Evolutionary conservation across 2,113 vertebrate genomes (phyloP), one percentile per base, ranked within the genome.

Genomic region (Sebastes fasciatus): DNA sequence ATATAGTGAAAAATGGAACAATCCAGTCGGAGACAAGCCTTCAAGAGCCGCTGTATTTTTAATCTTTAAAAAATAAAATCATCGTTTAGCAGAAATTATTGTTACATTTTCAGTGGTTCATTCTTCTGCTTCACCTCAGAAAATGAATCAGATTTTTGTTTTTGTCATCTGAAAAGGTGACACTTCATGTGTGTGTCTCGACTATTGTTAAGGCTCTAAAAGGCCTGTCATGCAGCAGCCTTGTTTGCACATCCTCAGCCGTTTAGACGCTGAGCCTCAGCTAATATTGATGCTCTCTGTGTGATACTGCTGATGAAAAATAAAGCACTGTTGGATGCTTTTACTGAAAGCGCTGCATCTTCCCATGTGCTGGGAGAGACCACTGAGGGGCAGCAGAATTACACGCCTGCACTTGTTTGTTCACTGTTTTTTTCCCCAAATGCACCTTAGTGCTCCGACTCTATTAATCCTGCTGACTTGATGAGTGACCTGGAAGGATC

Each of bases 381-480:
- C 92, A 91, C 91, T 86, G 87, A 89, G 90, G 86, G 93, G 93
- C 92, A 93, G 91, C 90, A 94, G 87, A 87, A 82, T 78, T 64
- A 89, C 91, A 88, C 46, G 55, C 23, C 90, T 78, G 65, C 34
- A 16, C 62, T 55, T 52, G 67, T 73, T 84, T 77, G 80, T 64
- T 76, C 66, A 69, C 19, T 11, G 4, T 3, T 66, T 61, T 61
- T n/a, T 57, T 45, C 42, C 19, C 49, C 57, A 73, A 79, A 87
- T 68, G 70, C 76, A 73, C 64, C 68, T 80, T 64, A 46, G 72
- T 42, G 19, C 79, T 79, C 70, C n/a, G 58, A 69, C 80, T 88
- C 77, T 23, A 89, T 88, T 86, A 79, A 89, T 91, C 86, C 89
- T 64, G 80, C 76, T 89, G 91, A 87, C 77, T 84, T 82, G 16